Evolutionary conservation across 2,797 vertebrate genomes (phyloP), one percentile per base, ranked within the genome.

Genomic region (Benthosema pterotum): DNA sequence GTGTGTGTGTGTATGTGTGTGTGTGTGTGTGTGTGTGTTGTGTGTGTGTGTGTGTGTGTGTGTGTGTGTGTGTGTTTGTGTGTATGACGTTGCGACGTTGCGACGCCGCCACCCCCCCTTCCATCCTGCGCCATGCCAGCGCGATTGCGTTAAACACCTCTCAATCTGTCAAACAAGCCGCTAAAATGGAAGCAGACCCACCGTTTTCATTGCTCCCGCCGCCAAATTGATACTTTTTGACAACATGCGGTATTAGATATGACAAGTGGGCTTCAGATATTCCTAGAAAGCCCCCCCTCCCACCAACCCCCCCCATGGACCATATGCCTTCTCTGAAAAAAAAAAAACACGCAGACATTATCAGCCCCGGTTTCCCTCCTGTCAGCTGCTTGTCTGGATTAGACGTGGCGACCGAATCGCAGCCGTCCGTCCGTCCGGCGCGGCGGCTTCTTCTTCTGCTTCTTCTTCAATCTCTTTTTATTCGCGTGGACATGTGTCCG

Each of bases 131-230:
- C 83, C 85, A 84, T 88, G 83, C 79, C 81, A 85, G 85, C 91
- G 88, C 74, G 83, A 91, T 87, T n/a, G 85, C 75, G 85, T 85
- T 91, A 90, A 91, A 91, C 85, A 90, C 85, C 87, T 85, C 80
- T 88, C 84, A 87, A 87, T 89, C 87, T 90, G 88, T 88, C 90
- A 88, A 82, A 77, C 66, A 77, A 75, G 86, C 80, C 61, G 71
- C 83, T 86, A 80, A 86, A 88, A 89, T 88, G 88, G 86, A 88
- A 89, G 80, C 84, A 85, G 83, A 87, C 75, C 68, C 49, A 65
- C 67, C 84, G 16, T 86, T 87, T 86, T 89, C 85, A 82, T 79
- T 81, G 80, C 79, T 80, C 69, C 45, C 45, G 19, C 80, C 77
- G 73, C 80, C 70, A 86, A 89, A 90, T 88, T 88, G 88, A 89